Percentiles rank a stretch among this genome's conserved stretches.
Evolutionary conservation across 2,797 vertebrate genomes (phyloP).

Genomic region (Muscicapa comitata): DNA sequence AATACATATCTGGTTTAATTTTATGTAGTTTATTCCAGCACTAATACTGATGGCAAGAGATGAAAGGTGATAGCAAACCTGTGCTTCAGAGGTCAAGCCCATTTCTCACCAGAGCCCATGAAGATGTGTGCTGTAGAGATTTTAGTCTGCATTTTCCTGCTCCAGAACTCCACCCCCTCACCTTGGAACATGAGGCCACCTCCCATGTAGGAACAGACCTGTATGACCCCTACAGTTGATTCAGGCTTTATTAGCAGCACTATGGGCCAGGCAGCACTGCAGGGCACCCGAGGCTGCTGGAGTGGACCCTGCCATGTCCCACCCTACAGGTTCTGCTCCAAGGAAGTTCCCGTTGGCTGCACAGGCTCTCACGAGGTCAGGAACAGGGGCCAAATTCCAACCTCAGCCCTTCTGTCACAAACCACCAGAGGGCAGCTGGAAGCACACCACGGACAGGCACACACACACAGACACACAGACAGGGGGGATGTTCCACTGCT

Average conservation of each 20-base stretch:
- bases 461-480: fast-evolving
- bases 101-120: neutral
- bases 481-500: fast-evolving
- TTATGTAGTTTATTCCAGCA: neutral
- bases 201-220: neutral
- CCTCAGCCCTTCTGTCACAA: neutral
- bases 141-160: fast-evolving
- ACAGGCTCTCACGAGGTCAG: neutral
- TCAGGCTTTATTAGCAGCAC: neutral
- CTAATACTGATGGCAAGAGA: neutral
- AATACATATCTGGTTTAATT: neutral
- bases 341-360: neutral
- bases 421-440: constrained; percentile 42
- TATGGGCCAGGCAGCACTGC: fast-evolving
- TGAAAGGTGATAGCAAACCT: neutral
- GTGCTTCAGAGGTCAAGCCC: neutral
- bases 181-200: neutral
- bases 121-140: neutral
- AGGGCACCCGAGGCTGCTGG: neutral
- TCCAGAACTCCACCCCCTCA: neutral
- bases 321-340: fast-evolving
- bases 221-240: fast-evolving
- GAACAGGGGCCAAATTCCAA: neutral
- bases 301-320: fast-evolving
- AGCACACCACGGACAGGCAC: fast-evolving